phyloP scores from a whole-genome alignment of 2,113 vertebrate genomes.

The Lonchura striata region DNA sequence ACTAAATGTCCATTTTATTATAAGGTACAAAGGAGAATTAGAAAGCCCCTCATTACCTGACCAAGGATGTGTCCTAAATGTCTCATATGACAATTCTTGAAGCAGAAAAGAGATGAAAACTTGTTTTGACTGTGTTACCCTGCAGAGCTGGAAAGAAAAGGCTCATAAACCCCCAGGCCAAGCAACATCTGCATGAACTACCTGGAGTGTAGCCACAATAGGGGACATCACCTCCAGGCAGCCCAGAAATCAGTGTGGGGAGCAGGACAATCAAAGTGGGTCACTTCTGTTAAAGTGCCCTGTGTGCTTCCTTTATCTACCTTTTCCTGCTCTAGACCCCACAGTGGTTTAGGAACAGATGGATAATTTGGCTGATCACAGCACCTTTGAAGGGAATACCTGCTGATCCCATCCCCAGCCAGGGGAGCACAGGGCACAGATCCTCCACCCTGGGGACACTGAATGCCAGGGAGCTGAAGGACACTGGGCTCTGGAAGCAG shows the following conservation, averaged over 20 bases:
- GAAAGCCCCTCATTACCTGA: not conserved
- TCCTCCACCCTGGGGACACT: not conserved
- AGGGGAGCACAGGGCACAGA: accelerated
- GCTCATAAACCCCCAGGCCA: not conserved
- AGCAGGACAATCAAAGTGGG: not conserved
- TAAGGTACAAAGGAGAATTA: not conserved
- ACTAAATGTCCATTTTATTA: not conserved
- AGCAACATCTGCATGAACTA: not conserved
- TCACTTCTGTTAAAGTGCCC: not conserved
- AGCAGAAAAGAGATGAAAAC: not conserved
- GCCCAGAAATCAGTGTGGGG: not conserved
- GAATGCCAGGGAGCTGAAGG: accelerated
- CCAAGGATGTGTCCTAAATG: not conserved
- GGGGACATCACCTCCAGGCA: not conserved
- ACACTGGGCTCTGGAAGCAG: accelerated
- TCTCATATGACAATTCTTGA: not conserved
- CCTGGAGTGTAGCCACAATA: not conserved
- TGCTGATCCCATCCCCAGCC: not conserved
- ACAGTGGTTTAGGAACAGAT: accelerated
- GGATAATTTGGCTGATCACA: accelerated
- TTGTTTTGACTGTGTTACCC: not conserved
- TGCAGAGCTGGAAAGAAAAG: not conserved
- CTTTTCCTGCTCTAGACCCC: not conserved
- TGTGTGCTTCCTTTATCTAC: too few species aligned
- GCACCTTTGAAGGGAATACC: not conserved